phyloP scores from a whole-genome alignment of 2,888 invertebrate genomes.

The Lymantria monacha region DNA sequence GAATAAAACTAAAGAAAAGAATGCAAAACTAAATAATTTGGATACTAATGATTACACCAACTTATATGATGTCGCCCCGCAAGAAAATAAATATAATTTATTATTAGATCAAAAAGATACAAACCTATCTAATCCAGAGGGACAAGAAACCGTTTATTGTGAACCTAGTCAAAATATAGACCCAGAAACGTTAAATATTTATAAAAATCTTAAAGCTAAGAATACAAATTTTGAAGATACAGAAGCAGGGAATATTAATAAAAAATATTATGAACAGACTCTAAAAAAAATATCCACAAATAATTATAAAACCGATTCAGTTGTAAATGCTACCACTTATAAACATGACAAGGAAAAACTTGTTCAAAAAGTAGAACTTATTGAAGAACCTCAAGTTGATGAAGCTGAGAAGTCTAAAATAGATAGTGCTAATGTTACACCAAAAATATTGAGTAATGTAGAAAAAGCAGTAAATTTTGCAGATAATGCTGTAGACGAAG shows the following conservation, averaged over 20 bases:
- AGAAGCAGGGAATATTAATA: not conserved
- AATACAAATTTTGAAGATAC: not conserved
- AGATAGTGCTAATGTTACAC: slow-evolving; percentile 42
- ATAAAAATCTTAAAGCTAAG: not conserved
- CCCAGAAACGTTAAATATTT: slow-evolving; percentile 4
- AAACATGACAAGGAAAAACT: slow-evolving; percentile 45
- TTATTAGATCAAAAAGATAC: not conserved
- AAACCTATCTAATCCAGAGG: not conserved
- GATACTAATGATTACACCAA: slow-evolving; percentile 1
- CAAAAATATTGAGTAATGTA: slow-evolving; percentile 37
- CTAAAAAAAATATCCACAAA: not conserved
- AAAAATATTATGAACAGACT: not conserved
- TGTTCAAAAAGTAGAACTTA: slow-evolving; percentile 49
- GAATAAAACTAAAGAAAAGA: not conserved
- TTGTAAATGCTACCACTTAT: slow-evolving; percentile 28
- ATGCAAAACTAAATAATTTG: not conserved
- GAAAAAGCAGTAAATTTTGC: not conserved
- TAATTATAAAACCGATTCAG: not conserved
- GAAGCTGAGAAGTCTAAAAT: slow-evolving; percentile 39
- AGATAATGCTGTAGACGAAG: slow-evolving; percentile 23
- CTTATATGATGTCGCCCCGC: slow-evolving; percentile 2
- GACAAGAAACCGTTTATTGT: not conserved
- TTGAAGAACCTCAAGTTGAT: slow-evolving; percentile 49
- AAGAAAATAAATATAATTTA: not conserved
- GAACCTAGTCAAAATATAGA: slow-evolving; percentile 4